Percentiles rank a stretch among this genome's conserved stretches.
phyloP scores from a whole-genome alignment of 1,140 invertebrate species.

The Triops cancriformis region DNA sequence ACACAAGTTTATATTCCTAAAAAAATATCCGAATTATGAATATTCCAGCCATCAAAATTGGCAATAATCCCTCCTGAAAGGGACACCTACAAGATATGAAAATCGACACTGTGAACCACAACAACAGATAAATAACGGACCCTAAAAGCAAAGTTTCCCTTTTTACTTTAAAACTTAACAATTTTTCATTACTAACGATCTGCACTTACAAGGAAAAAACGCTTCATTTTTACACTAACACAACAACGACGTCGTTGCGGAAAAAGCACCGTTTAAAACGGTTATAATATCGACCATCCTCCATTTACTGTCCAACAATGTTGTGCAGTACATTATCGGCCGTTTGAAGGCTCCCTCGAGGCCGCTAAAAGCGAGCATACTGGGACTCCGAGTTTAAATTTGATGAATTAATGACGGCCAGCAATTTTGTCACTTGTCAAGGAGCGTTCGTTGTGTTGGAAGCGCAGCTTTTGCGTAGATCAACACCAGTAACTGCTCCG shows the following conservation, averaged over 20 bases:
- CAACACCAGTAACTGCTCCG: neutral
- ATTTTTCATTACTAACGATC: no score
- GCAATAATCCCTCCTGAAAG: no score
- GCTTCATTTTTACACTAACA: no score
- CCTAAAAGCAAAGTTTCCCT: no score
- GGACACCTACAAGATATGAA: no score
- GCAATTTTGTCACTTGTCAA: neutral
- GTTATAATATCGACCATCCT: neutral
- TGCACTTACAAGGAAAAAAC: no score
- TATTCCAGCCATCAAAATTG: neutral
- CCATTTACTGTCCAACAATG: neutral
- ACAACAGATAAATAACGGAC: no score
- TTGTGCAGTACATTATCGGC: no score
- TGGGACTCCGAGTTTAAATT: neutral
- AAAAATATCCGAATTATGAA: neutral
- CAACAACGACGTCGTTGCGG: no score
- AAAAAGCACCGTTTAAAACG: neutral
- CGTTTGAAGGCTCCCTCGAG: neutral
- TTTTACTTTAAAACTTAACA: no score
- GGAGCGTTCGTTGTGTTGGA: neutral
- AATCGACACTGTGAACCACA: no score
- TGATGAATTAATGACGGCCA: neutral
- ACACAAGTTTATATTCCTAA: neutral
- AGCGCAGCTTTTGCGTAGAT: neutral
- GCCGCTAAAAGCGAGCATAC: neutral